Evolutionary conservation across 2,888 invertebrate species (phyloP).

Genomic region (Lasioglossum figueresi): DNA sequence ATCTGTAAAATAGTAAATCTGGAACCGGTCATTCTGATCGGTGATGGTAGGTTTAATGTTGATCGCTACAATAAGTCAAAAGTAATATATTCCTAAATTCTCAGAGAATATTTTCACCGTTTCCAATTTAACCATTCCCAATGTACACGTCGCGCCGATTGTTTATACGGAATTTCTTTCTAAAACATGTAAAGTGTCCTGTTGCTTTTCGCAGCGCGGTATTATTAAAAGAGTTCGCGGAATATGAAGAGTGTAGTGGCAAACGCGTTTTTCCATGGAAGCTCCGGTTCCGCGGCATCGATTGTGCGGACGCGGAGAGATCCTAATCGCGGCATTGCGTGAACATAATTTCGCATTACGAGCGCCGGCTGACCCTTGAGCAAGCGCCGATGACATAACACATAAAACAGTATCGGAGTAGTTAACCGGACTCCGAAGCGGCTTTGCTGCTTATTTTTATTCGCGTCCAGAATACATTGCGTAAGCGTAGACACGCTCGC

Average conservation of each 20-base stretch:
- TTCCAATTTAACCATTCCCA: too few species aligned
- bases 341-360: constrained; percentile 63
- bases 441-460: constrained; percentile 63
- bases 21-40: too few species aligned
- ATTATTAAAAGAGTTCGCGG: not conserved
- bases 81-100: too few species aligned
- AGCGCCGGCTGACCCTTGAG: constrained; percentile 50
- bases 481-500: constrained; percentile 45
- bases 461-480: constrained; percentile 63
- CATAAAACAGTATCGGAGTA: constrained; percentile 63
- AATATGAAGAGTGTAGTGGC: constrained; percentile 29
- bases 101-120: too few species aligned
- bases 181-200: rapidly evolving
- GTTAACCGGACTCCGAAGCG: constrained; percentile 34
- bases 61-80: too few species aligned
- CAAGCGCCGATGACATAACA: constrained; percentile 62
- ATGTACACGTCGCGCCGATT: too few species aligned
- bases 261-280: constrained; percentile 27
- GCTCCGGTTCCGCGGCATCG: constrained; percentile 2
- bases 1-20: too few species aligned
- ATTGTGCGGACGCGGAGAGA: constrained; percentile 35
- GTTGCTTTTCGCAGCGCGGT: not conserved
- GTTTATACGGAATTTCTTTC: too few species aligned
- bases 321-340: constrained; percentile 54
- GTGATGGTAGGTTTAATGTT: too few species aligned